phyloP scores from a whole-genome alignment of 2,113 vertebrate genomes.

The Myodes glareolus region DNA sequence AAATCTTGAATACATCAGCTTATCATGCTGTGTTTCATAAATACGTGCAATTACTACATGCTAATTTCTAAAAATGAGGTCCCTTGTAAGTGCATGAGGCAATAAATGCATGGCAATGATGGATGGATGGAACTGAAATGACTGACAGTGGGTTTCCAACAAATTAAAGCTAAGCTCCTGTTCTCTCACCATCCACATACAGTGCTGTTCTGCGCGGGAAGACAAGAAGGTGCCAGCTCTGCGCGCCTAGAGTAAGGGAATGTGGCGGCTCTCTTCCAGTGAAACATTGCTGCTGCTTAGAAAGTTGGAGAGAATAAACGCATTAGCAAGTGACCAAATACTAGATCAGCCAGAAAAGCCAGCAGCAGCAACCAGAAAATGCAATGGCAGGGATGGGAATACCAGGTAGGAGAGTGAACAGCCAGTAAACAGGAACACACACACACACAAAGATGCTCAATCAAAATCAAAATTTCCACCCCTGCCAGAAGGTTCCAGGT shows the following conservation, averaged over 20 bases:
- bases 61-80: neutral
- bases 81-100: neutral
- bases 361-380: neutral
- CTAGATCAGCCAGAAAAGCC: neutral
- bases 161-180: neutral
- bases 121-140: neutral
- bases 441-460: neutral
- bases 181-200: neutral
- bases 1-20: no score
- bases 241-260: neutral
- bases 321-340: neutral
- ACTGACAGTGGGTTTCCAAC: neutral
- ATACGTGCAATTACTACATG: no score
- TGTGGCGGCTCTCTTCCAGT: neutral
- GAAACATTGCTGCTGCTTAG: neutral
- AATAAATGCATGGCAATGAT: no score
- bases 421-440: neutral
- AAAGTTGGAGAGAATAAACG: neutral
- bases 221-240: neutral
- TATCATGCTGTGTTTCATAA: neutral
- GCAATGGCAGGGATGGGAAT: accelerated
- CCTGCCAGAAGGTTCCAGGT: accelerated
- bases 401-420: accelerated
- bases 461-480: no score
- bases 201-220: neutral